Conservation (phyloP, 2,888 invertebrate species). For the Ophioninae sp. region DNA sequence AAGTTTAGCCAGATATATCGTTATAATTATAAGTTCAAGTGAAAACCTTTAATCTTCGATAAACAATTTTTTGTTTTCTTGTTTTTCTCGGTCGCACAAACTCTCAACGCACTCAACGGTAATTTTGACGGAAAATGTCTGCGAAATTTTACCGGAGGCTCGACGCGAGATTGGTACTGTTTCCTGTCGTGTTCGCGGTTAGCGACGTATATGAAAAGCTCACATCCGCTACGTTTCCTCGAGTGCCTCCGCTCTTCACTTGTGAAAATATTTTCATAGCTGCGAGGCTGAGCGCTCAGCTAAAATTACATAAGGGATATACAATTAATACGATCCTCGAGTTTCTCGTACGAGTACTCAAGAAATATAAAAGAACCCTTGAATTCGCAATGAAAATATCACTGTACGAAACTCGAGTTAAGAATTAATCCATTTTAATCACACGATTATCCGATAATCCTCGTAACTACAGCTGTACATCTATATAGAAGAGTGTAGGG, state of each 20-base stretch:
- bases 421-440: not conserved
- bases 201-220: constrained; percentile 25
- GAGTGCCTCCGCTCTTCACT: constrained; percentile 22
- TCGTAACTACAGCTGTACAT: not conserved
- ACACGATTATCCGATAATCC: not conserved
- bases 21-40: no score
- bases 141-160: constrained; percentile 8
- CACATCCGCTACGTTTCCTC: constrained; percentile 10
- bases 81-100: no score
- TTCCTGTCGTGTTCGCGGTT: constrained; percentile 8
- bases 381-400: not conserved
- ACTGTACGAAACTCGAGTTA: not conserved
- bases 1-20: no score
- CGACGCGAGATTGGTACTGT: constrained; percentile 10
- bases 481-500: not conserved
- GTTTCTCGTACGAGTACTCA: not conserved
- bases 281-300: not conserved
- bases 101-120: no score
- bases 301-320: constrained; percentile 26
- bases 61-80: no score
- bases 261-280: constrained; percentile 41
- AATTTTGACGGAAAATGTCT: constrained; percentile 18
- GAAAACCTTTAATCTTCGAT: no score
- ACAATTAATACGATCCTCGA: constrained; percentile 9
- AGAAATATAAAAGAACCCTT: constrained; percentile 13